Conservation (phyloP, 1,140 invertebrate species). For the Ceratoteleas bidentatus region DNA sequence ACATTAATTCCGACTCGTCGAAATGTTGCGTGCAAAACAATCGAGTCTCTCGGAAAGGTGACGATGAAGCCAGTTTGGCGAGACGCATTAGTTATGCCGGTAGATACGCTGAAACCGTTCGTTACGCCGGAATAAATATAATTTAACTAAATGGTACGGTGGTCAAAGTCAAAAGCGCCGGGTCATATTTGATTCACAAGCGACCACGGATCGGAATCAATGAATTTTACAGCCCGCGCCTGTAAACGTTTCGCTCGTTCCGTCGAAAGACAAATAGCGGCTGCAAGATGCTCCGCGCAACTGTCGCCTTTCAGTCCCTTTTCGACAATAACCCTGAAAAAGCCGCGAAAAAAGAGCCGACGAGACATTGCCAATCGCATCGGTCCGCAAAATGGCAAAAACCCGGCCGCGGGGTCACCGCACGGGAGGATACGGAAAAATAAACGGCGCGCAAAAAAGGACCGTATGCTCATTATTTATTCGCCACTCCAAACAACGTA, state of each 20-base stretch:
- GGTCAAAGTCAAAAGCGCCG: constrained; percentile 20
- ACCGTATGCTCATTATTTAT: constrained; percentile 62
- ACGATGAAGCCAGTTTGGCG: not conserved
- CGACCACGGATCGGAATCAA: constrained; percentile 11
- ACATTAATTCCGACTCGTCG: too few species aligned
- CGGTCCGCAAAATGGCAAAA: constrained; percentile 15
- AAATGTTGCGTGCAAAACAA: not conserved
- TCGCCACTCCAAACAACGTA: constrained; percentile 62
- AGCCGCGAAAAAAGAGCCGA: too few species aligned
- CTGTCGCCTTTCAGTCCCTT: not conserved
- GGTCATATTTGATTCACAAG: constrained; percentile 16
- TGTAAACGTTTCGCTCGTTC: constrained; percentile 13
- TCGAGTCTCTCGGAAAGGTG: not conserved
- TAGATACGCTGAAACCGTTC: not conserved
- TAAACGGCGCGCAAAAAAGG: constrained; percentile 42
- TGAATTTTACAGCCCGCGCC: constrained; percentile 15
- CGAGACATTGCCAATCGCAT: too few species aligned
- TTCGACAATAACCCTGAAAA: too few species aligned
- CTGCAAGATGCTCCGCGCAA: constrained; percentile 18
- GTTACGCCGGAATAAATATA: constrained; percentile 20
- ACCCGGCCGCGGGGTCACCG: not conserved
- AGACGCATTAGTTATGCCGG: constrained; percentile 5
- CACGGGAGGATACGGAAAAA: constrained; percentile 11
- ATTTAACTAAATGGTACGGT: constrained; percentile 14
- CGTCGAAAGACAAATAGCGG: constrained; percentile 27